Percentiles rank a stretch among this genome's conserved stretches.
Evolutionary conservation across 2,888 invertebrate species (phyloP).

Genomic region (Auanema freiburgensis): DNA sequence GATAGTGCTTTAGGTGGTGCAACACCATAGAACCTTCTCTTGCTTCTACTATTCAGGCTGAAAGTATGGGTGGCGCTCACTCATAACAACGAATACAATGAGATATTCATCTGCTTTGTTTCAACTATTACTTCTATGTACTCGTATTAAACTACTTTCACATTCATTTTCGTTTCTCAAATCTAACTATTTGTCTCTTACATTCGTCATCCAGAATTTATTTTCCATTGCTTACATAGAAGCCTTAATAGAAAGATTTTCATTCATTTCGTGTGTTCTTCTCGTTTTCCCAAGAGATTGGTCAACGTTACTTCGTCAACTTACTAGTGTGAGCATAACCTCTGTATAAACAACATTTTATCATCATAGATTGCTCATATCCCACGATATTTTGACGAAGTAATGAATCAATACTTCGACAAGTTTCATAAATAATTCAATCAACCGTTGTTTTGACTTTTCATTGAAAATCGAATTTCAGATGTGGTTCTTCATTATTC

Average conservation of each 20-base stretch:
- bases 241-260: background rate
- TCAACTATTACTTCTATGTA: too few species aligned
- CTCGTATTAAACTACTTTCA: too few species aligned
- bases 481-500: constrained; percentile 17
- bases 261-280: background rate
- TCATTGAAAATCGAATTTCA: background rate
- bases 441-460: background rate
- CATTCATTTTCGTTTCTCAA: too few species aligned
- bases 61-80: too few species aligned
- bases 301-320: background rate
- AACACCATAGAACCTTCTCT: too few species aligned
- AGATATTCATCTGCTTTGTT: too few species aligned
- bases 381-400: too few species aligned
- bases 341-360: constrained; percentile 1
- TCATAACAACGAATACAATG: too few species aligned
- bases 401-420: background rate
- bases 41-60: too few species aligned
- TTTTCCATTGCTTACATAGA: constrained; percentile 1
- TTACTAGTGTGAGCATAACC: background rate
- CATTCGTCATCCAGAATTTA: background rate
- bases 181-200: too few species aligned
- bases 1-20: too few species aligned
- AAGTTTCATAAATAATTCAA: constrained; percentile 6
- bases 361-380: background rate
- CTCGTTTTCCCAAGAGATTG: background rate